Evolutionary conservation across 2,797 vertebrate genomes (phyloP), one percentile per base, ranked within the genome.

Genomic region (Leucoraja ocellata): DNA sequence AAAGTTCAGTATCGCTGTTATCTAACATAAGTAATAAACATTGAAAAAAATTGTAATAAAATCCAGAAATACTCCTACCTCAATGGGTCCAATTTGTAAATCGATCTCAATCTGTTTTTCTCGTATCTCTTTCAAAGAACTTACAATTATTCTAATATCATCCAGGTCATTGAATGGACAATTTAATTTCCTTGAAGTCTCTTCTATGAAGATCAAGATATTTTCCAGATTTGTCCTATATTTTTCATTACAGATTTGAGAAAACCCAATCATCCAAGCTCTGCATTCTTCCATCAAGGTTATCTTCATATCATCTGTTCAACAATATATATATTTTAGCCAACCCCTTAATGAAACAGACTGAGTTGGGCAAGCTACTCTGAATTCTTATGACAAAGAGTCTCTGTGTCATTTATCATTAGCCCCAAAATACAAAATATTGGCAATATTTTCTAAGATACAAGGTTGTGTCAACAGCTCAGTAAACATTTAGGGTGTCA

Each of bases 71-170:
- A 4, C 0, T 74, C 36, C 94, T 97, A 99, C 99, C 98, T 99
- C 99, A 93, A 98, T 96, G 1, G 98, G 98, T 21, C 96, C 98
- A 93, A 99, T 95, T 97, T 97, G 97, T 94, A 98, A 98, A 94
- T 99, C 99, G 90, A 98, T 96, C 63, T 95, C 93, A 94, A 98
- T 98, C 93, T 98, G 98, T 28, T 97, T 96, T 93, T 98, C 98
- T 95, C 98, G 96, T 94, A 99, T 98, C 93, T 98, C 98, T 94
- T 98, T 98, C 93, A 99, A 96, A 0, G 98, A 95, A 77, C 97
- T 96, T 98, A 99, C 99, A 9, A 96, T 96, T 21, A 98, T 97
- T 94, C 98, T 97, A 94, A 99, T 98, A 94, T 99, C 99, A 95
- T 99, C 99, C 93, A 99, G 95, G 94, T 99, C 99, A 94, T 96